phyloP scores from a whole-genome alignment of 2,797 vertebrate species.

The Lacerta viridis region DNA sequence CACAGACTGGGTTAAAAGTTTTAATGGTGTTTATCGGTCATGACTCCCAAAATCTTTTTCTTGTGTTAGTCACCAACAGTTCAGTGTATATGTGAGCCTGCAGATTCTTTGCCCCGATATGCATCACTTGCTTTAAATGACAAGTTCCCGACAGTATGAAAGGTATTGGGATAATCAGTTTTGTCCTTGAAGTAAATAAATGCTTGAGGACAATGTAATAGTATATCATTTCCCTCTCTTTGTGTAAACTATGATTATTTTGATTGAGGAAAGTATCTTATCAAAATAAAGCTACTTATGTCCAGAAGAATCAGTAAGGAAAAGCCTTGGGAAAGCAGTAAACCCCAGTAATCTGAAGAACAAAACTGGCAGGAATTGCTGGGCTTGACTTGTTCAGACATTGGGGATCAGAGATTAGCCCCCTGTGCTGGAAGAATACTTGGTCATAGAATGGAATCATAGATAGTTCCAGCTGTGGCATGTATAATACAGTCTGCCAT shows the following conservation, averaged over 20 bases:
- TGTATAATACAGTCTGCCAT: background rate
- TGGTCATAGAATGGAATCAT: background rate
- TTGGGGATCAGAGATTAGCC: background rate
- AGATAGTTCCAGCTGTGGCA: background rate
- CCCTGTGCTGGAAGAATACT: background rate
- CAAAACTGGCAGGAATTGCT: constrained; percentile 18
- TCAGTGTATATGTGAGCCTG: background rate
- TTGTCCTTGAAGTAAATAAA: constrained; percentile 47
- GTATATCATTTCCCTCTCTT: constrained; percentile 52
- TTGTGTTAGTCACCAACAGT: no score
- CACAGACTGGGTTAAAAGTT: no score
- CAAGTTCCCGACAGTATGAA: background rate
- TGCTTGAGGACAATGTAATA: constrained; percentile 38
- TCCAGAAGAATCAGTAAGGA: constrained; percentile 57
- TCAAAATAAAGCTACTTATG: constrained; percentile 63
- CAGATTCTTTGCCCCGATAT: background rate
- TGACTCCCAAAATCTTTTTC: background rate
- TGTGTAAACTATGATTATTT: constrained; percentile 67
- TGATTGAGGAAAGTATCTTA: constrained; percentile 65
- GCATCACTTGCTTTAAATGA: background rate
- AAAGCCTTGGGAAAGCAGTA: constrained; percentile 28
- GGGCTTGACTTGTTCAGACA: background rate
- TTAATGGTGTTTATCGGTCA: no score
- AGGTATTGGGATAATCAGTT: constrained; percentile 18
- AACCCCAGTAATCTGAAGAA: constrained; percentile 16